Evolutionary conservation across 2,797 vertebrate genomes (phyloP), one percentile per base, ranked within the genome.

Genomic region (Amniataba percoides): DNA sequence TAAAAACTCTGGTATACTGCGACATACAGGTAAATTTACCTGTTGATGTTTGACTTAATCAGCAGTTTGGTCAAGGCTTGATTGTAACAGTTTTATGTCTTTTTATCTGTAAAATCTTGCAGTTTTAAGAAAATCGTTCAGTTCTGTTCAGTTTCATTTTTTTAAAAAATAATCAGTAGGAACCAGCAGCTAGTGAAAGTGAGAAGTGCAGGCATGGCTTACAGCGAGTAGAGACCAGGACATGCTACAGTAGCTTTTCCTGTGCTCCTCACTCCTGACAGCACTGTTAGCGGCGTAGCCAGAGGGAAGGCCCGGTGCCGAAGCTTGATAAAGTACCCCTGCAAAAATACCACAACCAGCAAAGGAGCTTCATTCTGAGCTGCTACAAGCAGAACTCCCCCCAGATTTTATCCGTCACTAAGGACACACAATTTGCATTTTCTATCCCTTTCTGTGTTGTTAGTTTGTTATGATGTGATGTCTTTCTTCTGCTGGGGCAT

Each of bases 181-280:
- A 77, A 66, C 34, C 56, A 57, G 27, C 67, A 14, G 10, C 27
- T 56, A 3, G 25, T 53, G 42, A 36, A 57, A 69, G 43, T 42
- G 45, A 64, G 27, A 59, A 46, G 27, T 39, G 25, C 14, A 53
- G 42, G 31, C 46, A 34, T 3, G 10, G 10, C 4, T 43, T 15
- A 15, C 64, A 36, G 25, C 3, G 25, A 52, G 27, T 12, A 19
- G 31, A 61, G 57, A 67, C 56, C 15, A 39, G 21, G 57, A 67
- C 49, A 19, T 55, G 58, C 34, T 48, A 23, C 40, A 39, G 52
- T 39, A 31, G 12, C 55, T 65, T 4, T 8, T 65, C 9, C 13
- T 34, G 46, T 60, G 56, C 45, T 56, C 48, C 46, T 63, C 36
- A 51, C 9, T 67, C 58, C 34, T 63, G 45, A 69, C n/a, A 74